These are phyloP conservation scores for Palythoa grandis DNA, from an alignment of 92 coral and sea anemone species.

Conservation along the genomic window DNA sequence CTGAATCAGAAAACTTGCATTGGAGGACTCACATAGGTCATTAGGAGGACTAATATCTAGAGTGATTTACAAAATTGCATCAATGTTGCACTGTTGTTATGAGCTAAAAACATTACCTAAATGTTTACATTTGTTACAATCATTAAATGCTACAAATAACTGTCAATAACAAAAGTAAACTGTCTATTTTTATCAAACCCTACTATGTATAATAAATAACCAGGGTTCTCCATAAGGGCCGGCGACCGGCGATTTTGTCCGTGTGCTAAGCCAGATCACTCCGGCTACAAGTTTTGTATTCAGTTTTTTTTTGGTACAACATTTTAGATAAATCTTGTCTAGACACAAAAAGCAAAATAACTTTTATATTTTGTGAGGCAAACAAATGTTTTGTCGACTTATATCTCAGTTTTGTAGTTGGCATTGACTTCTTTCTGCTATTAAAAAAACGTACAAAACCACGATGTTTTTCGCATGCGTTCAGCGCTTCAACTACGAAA, in stretches of 20 bases:
- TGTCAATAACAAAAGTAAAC: too few species aligned
- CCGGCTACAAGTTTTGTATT: slow-evolving; percentile 1
- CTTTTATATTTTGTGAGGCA: slow-evolving; percentile 25
- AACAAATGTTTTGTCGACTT: slow-evolving; percentile 8
- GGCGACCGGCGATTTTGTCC: slow-evolving; percentile 20
- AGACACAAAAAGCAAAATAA: background rate
- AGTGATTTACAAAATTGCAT: too few species aligned
- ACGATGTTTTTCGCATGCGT: slow-evolving; percentile 6
- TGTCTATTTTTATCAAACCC: too few species aligned
- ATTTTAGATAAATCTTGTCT: background rate
- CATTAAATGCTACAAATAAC: too few species aligned
- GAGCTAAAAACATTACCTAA: too few species aligned
- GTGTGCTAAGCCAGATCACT: background rate
- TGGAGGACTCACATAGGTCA: too few species aligned
- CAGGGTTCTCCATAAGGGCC: slow-evolving; percentile 28
- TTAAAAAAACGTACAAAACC: background rate
- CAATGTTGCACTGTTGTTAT: too few species aligned
- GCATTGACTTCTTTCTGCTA: background rate
- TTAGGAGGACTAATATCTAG: too few species aligned
- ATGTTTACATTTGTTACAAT: too few species aligned
- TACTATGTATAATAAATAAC: too few species aligned
- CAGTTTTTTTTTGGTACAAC: background rate
- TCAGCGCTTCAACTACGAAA: too few species aligned
- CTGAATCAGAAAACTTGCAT: too few species aligned
- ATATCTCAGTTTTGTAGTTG: slow-evolving; percentile 8